phyloP scores from a whole-genome alignment of 2,888 invertebrate species.

The Polietes domitor region DNA sequence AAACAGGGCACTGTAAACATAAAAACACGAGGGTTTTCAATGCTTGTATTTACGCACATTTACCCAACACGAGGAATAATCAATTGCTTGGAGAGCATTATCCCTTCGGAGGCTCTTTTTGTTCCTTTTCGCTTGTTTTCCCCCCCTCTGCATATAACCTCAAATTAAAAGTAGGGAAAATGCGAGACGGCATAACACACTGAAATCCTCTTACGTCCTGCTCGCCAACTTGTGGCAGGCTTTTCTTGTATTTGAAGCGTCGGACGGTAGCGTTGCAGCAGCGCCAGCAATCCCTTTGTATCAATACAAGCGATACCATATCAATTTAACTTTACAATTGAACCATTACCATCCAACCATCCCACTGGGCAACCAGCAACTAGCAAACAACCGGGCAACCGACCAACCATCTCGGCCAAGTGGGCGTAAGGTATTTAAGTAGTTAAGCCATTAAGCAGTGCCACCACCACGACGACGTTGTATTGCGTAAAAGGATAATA shows the following conservation, averaged over 20 bases:
- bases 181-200: neutral
- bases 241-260: neutral
- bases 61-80: neutral
- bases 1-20: neutral
- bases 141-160: slow-evolving; percentile 1
- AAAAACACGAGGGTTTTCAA: neutral
- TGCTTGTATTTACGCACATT: slow-evolving; percentile 8
- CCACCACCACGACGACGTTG: neutral
- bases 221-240: neutral
- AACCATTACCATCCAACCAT: slow-evolving; percentile 42
- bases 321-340: slow-evolving; percentile 53
- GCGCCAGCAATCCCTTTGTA: slow-evolving; percentile 28
- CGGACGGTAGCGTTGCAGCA: slow-evolving; percentile 11
- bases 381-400: neutral
- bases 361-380: neutral
- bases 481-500: slow-evolving; percentile 31
- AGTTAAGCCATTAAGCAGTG: slow-evolving; percentile 32
- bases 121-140: neutral
- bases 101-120: slow-evolving; percentile 27
- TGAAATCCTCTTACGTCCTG: slow-evolving; percentile 22
- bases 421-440: slow-evolving; percentile 26
- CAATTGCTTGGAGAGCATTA: slow-evolving; percentile 26
- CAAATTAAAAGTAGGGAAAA: slow-evolving; percentile 14
- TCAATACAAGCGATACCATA: slow-evolving; percentile 31
- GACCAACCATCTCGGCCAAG: neutral